A percentile compares a stretch with the other conserved stretches of the same genome.
Evolutionary conservation across 2,113 vertebrate species (phyloP).

Genomic region (Sisor rabdophorus): DNA sequence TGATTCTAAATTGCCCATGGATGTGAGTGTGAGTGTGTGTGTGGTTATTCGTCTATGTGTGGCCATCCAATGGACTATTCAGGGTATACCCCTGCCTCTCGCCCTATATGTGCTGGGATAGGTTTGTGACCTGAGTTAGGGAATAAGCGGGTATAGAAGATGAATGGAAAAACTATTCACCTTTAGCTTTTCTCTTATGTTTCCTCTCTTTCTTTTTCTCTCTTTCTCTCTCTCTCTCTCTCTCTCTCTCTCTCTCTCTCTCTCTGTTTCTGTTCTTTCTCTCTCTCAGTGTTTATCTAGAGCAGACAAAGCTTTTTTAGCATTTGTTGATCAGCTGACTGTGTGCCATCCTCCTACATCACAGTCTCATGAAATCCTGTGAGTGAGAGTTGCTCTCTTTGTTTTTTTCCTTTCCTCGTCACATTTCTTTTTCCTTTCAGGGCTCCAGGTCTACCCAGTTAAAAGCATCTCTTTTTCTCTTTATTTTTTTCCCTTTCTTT

Average conservation of each 20-base stretch:
- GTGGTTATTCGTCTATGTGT: too few species aligned
- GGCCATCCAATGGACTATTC: too few species aligned
- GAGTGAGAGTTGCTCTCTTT: constrained; percentile 56
- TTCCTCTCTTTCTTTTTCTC: neutral
- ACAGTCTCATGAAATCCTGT: constrained; percentile 73
- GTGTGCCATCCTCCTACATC: constrained; percentile 69
- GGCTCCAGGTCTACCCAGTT: neutral
- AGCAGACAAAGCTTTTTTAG: constrained; percentile 34
- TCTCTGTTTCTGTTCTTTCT: constrained; percentile 46
- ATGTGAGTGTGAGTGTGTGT: too few species aligned
- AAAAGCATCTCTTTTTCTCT: too few species aligned
- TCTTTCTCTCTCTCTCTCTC: constrained; percentile 32
- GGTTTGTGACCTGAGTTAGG: too few species aligned
- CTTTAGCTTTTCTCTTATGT: neutral
- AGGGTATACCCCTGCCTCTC: too few species aligned
- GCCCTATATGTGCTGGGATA: too few species aligned
- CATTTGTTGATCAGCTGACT: constrained; percentile 70
- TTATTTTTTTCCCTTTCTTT: too few species aligned
- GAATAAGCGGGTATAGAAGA: too few species aligned
- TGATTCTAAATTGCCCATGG: too few species aligned
- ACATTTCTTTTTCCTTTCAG: constrained; percentile 9
- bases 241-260: constrained; percentile 30
- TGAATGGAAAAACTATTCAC: neutral
- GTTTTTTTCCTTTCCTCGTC: constrained; percentile 8
- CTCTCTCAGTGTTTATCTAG: constrained; percentile 51